Evolutionary conservation across 2,113 vertebrate genomes (phyloP).

Genomic region (Antennarius striatus): DNA sequence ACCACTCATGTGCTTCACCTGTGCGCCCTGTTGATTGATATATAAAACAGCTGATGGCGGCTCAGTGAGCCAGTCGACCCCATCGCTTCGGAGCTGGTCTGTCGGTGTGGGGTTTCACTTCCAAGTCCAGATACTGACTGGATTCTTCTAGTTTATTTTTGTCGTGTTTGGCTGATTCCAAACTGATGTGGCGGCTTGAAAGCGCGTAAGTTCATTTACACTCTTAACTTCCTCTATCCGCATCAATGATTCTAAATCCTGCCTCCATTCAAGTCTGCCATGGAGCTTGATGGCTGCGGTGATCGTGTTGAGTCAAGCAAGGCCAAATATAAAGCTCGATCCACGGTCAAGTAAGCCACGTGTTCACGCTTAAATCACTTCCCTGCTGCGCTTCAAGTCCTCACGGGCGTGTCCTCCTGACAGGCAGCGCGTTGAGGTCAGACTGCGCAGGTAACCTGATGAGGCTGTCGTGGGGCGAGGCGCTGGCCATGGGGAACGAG

Average conservation of each 20-base stretch:
- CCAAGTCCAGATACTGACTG: conserved; percentile 13
- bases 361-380: neutral
- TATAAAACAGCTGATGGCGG: conserved; percentile 38
- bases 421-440: conserved; percentile 60
- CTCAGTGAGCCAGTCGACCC: neutral
- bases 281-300: conserved; percentile 62
- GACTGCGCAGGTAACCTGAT: conserved; percentile 74
- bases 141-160: neutral
- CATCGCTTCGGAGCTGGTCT: conserved; percentile 13
- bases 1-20: conserved; percentile 43
- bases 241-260: neutral
- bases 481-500: conserved; percentile 69
- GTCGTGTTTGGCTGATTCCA: neutral
- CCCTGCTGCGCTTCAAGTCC: neutral
- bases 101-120: conserved; percentile 16
- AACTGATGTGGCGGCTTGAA: conserved; percentile 39
- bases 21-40: conserved; percentile 17
- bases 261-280: conserved; percentile 39
- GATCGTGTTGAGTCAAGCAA: conserved; percentile 47
- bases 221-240: accelerated
- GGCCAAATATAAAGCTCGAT: conserved; percentile 36
- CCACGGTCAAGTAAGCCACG: conserved; percentile 66
- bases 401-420: neutral
- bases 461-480: conserved; percentile 70
- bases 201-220: conserved; percentile 49